phyloP scores from a whole-genome alignment of 2,113 vertebrate species.

The Lutjanus erythropterus region DNA sequence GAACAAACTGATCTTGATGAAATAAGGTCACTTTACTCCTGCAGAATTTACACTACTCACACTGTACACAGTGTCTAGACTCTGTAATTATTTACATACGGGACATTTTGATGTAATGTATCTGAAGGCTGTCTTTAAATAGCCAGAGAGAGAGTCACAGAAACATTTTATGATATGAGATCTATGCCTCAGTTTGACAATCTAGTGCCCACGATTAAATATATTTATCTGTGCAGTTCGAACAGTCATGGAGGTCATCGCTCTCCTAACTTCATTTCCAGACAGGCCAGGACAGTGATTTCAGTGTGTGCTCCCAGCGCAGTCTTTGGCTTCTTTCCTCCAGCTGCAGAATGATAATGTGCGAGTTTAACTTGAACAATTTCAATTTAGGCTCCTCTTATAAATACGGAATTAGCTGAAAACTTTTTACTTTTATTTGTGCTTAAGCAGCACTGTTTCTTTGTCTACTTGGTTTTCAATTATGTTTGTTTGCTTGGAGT shows the following conservation, averaged over 20 bases:
- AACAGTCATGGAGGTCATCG: conserved; percentile 33
- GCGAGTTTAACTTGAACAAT: conserved; percentile 1
- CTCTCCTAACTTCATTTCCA: conserved; percentile 13
- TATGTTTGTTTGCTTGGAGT: conserved; percentile 29
- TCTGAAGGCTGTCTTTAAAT: not conserved
- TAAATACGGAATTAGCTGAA: conserved; percentile 29
- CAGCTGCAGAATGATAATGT: not conserved
- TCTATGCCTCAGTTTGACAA: conserved; percentile 15
- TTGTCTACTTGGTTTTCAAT: conserved; percentile 42
- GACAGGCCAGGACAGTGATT: conserved; percentile 4
- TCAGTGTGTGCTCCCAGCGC: not conserved
- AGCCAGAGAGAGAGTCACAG: not conserved
- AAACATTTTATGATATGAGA: conserved; percentile 21
- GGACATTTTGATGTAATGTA: not conserved
- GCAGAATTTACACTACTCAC: not conserved
- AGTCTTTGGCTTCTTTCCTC: conserved; percentile 4
- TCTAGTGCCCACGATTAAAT: conserved; percentile 17
- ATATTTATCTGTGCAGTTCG: conserved; percentile 22
- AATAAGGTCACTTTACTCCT: not conserved
- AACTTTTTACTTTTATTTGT: conserved; percentile 17
- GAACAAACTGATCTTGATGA: conserved; percentile 1
- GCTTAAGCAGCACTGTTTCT: conserved; percentile 37
- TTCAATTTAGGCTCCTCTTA: conserved; percentile 23
- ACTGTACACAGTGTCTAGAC: not conserved
- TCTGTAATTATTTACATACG: conserved; percentile 1